These are phyloP conservation scores for Pteronotus mesoamericanus DNA, from an alignment of 2,797 vertebrate species.

Conservation along the genomic window DNA sequence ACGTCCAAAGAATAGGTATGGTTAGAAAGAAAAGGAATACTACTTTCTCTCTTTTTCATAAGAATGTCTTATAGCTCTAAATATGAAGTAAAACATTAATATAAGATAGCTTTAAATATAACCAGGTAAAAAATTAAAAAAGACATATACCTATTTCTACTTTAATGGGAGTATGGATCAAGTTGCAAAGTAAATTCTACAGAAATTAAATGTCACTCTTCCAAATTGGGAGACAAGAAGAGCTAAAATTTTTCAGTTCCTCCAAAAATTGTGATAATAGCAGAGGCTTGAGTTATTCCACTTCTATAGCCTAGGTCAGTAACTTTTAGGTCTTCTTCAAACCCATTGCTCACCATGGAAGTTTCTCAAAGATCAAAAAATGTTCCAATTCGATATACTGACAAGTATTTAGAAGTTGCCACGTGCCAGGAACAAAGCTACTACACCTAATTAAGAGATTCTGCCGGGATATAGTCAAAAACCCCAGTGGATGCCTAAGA, in stretches of 20 bases:
- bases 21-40: constrained; percentile 27
- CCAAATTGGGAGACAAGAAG: background rate
- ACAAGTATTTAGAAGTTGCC: background rate
- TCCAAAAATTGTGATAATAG: background rate
- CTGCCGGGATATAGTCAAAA: background rate
- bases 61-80: constrained; percentile 12
- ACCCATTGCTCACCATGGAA: background rate
- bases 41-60: background rate
- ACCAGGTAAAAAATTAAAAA: background rate
- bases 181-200: constrained; percentile 26
- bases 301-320: background rate
- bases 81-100: background rate
- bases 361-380: constrained; percentile 32
- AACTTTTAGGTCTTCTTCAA: background rate
- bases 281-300: background rate
- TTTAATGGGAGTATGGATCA: background rate
- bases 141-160: background rate
- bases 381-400: background rate
- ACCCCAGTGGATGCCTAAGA: background rate
- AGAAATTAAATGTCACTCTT: constrained; percentile 14
- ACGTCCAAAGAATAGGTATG: background rate
- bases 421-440: constrained; percentile 11
- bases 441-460: background rate
- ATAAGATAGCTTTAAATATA: constrained; percentile 8
- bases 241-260: constrained; percentile 12